phyloP scores from a whole-genome alignment of 2,888 invertebrate genomes.

The Callinectes sapidus region DNA sequence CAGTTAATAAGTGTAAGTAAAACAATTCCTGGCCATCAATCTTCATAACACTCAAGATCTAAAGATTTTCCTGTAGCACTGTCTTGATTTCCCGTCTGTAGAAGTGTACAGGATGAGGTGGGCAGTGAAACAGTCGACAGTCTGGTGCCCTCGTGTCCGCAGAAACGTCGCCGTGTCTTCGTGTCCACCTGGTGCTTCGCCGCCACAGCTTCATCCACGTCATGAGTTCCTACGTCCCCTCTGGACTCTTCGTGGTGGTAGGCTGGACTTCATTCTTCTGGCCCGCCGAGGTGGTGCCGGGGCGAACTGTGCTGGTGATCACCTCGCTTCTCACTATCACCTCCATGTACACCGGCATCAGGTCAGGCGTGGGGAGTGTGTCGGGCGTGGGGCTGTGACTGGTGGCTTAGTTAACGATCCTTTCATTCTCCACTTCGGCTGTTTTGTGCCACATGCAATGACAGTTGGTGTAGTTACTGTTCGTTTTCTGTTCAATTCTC shows the following conservation, averaged over 20 bases:
- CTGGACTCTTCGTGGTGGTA: constrained; percentile 65
- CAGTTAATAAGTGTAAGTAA: no score
- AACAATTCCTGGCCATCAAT: no score
- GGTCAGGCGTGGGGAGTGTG: constrained; percentile 34
- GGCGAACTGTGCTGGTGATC: constrained; percentile 66
- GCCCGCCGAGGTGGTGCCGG: constrained; percentile 69
- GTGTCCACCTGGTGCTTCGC: constrained; percentile 37
- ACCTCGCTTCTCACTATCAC: constrained; percentile 68
- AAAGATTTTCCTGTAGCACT: not conserved
- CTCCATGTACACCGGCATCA: constrained; percentile 61
- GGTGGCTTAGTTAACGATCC: not conserved
- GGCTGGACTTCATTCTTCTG: constrained; percentile 70
- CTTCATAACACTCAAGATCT: not conserved
- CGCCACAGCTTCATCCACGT: constrained; percentile 57
- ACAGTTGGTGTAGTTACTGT: not conserved
- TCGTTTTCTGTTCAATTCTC: not conserved
- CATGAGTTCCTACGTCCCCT: constrained; percentile 66
- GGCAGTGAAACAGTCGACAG: not conserved
- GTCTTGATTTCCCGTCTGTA: no score
- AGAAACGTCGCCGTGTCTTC: not conserved
- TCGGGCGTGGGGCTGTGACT: not conserved
- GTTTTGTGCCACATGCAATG: not conserved
- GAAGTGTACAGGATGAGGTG: not conserved
- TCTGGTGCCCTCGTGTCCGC: not conserved
- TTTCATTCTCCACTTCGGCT: not conserved